Evolutionary conservation across 1,140 invertebrate species (phyloP).

Genomic region (Temnothorax nylanderi): DNA sequence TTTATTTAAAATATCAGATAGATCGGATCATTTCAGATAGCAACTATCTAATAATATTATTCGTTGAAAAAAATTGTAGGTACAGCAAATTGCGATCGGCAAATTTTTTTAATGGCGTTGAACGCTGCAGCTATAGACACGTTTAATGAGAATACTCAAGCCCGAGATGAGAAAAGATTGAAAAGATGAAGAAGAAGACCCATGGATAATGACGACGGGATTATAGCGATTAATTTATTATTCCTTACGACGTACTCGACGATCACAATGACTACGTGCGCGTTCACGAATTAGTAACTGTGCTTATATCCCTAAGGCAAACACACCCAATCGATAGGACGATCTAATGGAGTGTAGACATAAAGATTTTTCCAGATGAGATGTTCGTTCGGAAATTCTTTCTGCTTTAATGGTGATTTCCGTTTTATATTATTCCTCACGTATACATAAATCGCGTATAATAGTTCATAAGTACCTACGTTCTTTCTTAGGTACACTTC

Average conservation of each 20-base stretch:
- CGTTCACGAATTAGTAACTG: constrained; percentile 60
- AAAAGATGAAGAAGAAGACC: constrained; percentile 47
- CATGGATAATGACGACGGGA: constrained; percentile 63
- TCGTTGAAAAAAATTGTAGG: neutral
- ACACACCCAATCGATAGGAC: constrained; percentile 39
- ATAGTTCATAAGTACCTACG: constrained; percentile 3
- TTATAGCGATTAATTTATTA: constrained; percentile 73
- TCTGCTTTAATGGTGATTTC: constrained; percentile 36
- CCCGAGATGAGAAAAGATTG: neutral
- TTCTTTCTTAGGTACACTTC: neutral
- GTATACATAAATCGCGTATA: constrained; percentile 43
- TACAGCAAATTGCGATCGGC: neutral
- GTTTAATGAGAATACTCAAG: constrained; percentile 20
- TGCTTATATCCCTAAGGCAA: constrained; percentile 34
- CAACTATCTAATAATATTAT: neutral
- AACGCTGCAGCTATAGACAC: neutral
- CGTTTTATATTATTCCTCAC: constrained; percentile 48
- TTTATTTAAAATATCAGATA: neutral
- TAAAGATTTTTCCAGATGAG: constrained; percentile 59
- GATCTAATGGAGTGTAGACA: constrained; percentile 56
- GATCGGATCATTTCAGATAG: no score
- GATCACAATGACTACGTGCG: constrained; percentile 61
- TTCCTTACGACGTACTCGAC: constrained; percentile 59
- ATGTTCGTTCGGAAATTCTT: constrained; percentile 24
- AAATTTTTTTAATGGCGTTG: constrained; percentile 3